Evolutionary conservation across 2,113 vertebrate species (phyloP).

Genomic region (Catharus minimus): DNA sequence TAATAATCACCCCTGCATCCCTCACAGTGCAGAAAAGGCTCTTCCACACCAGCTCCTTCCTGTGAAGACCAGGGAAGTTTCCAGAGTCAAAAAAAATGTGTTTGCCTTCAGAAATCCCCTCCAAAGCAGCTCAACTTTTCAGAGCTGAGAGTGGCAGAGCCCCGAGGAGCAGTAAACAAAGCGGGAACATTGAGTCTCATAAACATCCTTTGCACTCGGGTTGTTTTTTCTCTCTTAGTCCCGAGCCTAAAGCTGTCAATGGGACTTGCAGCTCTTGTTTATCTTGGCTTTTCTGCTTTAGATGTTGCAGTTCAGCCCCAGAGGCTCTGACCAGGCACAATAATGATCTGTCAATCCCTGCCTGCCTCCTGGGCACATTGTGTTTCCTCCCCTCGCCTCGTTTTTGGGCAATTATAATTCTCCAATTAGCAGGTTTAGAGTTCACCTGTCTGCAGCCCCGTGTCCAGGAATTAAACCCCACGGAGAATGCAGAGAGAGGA

Average conservation of each 20-base stretch:
- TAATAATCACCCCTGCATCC: not conserved
- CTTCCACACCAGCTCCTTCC: not conserved
- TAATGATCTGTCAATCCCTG: not conserved
- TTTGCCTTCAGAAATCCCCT: not conserved
- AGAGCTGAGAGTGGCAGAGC: slow-evolving; percentile 22
- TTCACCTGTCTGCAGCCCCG: not conserved
- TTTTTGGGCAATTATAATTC: not conserved
- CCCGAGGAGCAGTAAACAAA: slow-evolving; percentile 42
- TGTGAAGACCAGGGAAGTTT: not conserved
- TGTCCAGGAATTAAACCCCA: not conserved
- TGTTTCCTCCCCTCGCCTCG: not conserved
- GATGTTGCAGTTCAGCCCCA: not conserved
- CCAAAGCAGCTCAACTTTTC: not conserved
- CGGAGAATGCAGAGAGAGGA: not conserved
- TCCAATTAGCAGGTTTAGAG: not conserved
- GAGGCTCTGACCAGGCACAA: not conserved
- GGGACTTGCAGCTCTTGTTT: not conserved
- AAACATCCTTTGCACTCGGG: slow-evolving; percentile 48
- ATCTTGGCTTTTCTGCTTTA: not conserved
- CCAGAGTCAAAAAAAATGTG: not conserved
- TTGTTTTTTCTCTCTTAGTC: not conserved
- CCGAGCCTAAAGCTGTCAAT: slow-evolving; percentile 34
- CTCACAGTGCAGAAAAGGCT: not conserved
- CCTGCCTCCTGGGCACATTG: not conserved
- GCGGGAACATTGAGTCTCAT: slow-evolving; percentile 37